These are phyloP conservation scores for Etheostoma spectabile DNA, from an alignment of 2,113 vertebrate species.

Conservation along the genomic window DNA sequence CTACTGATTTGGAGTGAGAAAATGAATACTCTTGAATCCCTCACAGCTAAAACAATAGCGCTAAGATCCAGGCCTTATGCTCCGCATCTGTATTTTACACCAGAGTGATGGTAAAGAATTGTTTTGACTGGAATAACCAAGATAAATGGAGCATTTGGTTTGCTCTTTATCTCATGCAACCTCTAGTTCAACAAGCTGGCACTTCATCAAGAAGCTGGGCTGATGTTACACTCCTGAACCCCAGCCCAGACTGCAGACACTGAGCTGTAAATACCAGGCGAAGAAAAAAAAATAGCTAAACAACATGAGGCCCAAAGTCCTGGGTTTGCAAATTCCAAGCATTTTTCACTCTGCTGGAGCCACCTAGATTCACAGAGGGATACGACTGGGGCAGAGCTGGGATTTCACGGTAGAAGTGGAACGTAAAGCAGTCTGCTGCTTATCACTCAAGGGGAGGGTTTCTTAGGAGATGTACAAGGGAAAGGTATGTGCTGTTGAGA, in stretches of 20 bases:
- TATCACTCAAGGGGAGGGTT: slow-evolving; percentile 40
- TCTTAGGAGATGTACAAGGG: slow-evolving; percentile 23
- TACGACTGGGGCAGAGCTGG: slow-evolving; percentile 57
- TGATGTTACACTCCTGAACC: slow-evolving; percentile 40
- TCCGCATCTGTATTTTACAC: background rate
- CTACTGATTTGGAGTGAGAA: background rate
- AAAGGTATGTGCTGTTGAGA: slow-evolving; percentile 31
- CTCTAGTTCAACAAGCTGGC: slow-evolving; percentile 5
- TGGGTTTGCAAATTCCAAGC: slow-evolving; percentile 82
- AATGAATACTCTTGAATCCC: background rate
- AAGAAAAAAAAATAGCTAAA: slow-evolving; percentile 67
- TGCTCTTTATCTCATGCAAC: background rate
- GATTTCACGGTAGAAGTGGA: slow-evolving; percentile 66
- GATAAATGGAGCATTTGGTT: background rate
- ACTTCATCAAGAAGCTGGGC: slow-evolving; percentile 16
- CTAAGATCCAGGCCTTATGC: background rate
- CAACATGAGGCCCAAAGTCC: slow-evolving; percentile 80
- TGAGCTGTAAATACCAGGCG: slow-evolving; percentile 72
- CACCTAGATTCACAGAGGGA: slow-evolving; percentile 75
- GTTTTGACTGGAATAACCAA: background rate
- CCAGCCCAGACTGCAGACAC: slow-evolving; percentile 52
- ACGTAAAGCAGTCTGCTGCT: slow-evolving; percentile 58
- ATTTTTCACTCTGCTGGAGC: slow-evolving; percentile 80
- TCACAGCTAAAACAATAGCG: slow-evolving; percentile 7
- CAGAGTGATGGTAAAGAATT: background rate